These are phyloP conservation scores for Monoplex corrugatus DNA, from an alignment of 2,888 invertebrate species.

Conservation along the genomic window DNA sequence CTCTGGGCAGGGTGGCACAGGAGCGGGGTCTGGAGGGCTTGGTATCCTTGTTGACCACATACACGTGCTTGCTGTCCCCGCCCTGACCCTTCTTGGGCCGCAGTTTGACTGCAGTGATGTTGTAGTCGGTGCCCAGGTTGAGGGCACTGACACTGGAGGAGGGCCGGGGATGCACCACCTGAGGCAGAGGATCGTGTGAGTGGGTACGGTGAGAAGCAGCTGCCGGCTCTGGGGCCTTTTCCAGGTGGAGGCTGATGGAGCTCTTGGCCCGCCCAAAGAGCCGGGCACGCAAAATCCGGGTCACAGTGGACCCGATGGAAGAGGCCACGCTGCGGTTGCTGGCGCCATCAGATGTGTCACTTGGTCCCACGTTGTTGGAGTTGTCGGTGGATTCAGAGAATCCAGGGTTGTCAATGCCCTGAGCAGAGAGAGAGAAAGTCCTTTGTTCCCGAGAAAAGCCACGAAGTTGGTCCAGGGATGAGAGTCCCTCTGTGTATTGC, in stretches of 20 bases:
- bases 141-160: slow-evolving; percentile 39
- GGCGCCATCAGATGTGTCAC: not conserved
- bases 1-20: slow-evolving; percentile 64
- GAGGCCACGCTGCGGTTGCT: slow-evolving; percentile 21
- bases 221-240: slow-evolving; percentile 28
- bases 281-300: slow-evolving; percentile 52
- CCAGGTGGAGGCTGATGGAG: slow-evolving; percentile 54
- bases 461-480: not conserved
- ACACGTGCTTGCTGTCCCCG: slow-evolving; percentile 55
- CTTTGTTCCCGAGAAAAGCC: slow-evolving; percentile 37
- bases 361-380: slow-evolving; percentile 8
- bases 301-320: slow-evolving; percentile 53
- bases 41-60: slow-evolving; percentile 57
- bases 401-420: slow-evolving; percentile 44
- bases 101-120: slow-evolving; percentile 50
- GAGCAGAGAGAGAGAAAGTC: slow-evolving; percentile 29
- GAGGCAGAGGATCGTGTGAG: slow-evolving; percentile 12
- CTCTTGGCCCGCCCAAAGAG: slow-evolving; percentile 57
- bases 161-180: slow-evolving; percentile 17
- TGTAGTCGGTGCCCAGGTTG: slow-evolving; percentile 46
- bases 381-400: slow-evolving; percentile 33
- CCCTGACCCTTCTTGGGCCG: slow-evolving; percentile 54
- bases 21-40: slow-evolving; percentile 54
- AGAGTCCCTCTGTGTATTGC: not conserved
- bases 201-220: not conserved